A percentile compares a stretch with the other conserved stretches of the same genome.
Conservation (phyloP, 2,888 invertebrate species). For the Heteromyza rotundicornis region DNA sequence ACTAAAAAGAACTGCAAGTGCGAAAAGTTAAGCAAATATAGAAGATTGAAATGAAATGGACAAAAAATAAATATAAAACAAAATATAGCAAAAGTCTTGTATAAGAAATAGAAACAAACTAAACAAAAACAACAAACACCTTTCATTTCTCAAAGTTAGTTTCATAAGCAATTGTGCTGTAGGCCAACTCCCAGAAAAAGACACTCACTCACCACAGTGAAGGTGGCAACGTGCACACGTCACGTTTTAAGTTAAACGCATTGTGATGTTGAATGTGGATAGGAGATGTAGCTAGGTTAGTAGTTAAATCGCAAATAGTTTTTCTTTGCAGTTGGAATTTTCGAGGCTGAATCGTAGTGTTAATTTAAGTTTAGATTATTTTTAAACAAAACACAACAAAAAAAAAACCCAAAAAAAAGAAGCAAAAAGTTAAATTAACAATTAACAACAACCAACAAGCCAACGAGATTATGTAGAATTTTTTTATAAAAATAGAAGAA, state of each 20-base stretch:
- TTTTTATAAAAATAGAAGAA: slow-evolving; percentile 11
- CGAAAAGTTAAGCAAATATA: neutral
- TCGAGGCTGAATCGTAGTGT: slow-evolving; percentile 12
- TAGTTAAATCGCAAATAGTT: neutral
- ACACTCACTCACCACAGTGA: too few relatives aligned
- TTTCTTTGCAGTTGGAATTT: slow-evolving; percentile 6
- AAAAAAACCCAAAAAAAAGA: neutral
- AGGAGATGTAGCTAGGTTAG: too few relatives aligned
- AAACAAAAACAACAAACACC: slow-evolving; percentile 7
- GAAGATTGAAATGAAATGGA: neutral
- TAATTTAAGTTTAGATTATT: slow-evolving; percentile 20
- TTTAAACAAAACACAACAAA: too few relatives aligned
- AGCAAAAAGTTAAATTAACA: slow-evolving; percentile 14
- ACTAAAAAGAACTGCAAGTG: slow-evolving; percentile 16
- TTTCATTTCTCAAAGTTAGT: too few relatives aligned
- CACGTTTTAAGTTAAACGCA: too few relatives aligned
- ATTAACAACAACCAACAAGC: neutral
- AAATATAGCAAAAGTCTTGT: neutral
- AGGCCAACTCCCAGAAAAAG: too few relatives aligned
- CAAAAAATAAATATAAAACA: slow-evolving; percentile 1
- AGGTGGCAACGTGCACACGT: too few relatives aligned
- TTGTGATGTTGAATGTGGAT: neutral
- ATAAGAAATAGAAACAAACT: slow-evolving; percentile 3
- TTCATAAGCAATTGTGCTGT: too few relatives aligned
- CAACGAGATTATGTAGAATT: slow-evolving; percentile 21